Evolutionary conservation across 1,140 invertebrate genomes (phyloP), one percentile per base, ranked within the genome.

Genomic region (Meloidogyne hapla): DNA sequence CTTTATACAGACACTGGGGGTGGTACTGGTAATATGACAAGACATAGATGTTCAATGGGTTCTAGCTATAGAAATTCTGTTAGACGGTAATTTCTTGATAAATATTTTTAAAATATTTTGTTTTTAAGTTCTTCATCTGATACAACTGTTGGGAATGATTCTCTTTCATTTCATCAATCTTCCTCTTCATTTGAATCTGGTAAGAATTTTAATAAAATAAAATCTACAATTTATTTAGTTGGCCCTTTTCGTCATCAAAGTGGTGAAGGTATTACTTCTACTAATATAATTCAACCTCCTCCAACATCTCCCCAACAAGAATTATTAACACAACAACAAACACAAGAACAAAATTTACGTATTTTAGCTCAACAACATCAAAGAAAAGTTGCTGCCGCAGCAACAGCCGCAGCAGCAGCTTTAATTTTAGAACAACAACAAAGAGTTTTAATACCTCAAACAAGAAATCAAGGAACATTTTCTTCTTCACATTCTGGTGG

Each of bases 1-100:
- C 76, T 85, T 18, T 85, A 85, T 77, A 85, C 84, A 25, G 84
- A 87, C 68, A 85, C 86, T 33, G 84, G 85, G 2, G 84, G 84
- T 12, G 84, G 84, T 62, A 85, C 84, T 21, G 84, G 84, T 0
- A 85, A 78, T 42, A 78, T 78, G 77, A 78, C 77, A 23, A 18
- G 77, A 15, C 77, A 78, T 23, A n/a, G 77, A 12, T 85, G 84
- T 67, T 86, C 86, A n/a, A 61, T 85, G 21, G 84, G 84, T 62
- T 69, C 62, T 66, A 87, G 86, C 68, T 85, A 87, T 76, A 77
- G 84, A n/a, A n/a, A 18, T 56, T 87, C 83, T 61, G 65, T 82
- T 75, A 70, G 75, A 66, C 42, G 80, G 80, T 79, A 70, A 42
- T 6, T 75, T 21, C 40, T 69, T 77, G 56, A 18, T 21, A 12